Evolutionary conservation across 1,140 invertebrate species (phyloP).

Genomic region (Muscidifurax raptorellus): DNA sequence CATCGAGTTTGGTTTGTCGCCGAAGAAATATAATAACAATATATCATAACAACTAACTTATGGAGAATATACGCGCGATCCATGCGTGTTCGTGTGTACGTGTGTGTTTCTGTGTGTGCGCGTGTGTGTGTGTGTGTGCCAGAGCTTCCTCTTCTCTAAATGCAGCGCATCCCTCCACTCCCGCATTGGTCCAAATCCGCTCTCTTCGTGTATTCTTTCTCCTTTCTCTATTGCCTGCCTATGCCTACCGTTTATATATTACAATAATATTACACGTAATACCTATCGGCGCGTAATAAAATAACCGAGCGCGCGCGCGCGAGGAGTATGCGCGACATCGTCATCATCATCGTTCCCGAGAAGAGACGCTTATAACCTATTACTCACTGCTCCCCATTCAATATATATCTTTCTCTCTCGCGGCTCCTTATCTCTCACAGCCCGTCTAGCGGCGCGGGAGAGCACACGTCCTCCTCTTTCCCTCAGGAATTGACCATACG

Average conservation of each 20-base stretch:
- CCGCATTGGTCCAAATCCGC: neutral
- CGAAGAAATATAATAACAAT: slow-evolving; percentile 59
- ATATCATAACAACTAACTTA: slow-evolving; percentile 53
- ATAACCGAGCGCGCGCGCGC: slow-evolving; percentile 65
- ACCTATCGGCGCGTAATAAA: slow-evolving; percentile 75
- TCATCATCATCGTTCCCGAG: neutral
- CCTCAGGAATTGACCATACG: slow-evolving; percentile 25
- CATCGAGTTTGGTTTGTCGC: slow-evolving; percentile 63
- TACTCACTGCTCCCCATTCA: slow-evolving; percentile 8
- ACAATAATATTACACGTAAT: slow-evolving; percentile 76
- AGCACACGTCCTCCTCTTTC: slow-evolving; percentile 30
- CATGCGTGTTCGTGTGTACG: neutral
- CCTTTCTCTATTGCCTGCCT: slow-evolving; percentile 56
- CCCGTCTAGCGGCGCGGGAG: slow-evolving; percentile 28
- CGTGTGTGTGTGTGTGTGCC: neutral
- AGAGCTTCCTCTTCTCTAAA: neutral
- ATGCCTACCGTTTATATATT: slow-evolving; percentile 71
- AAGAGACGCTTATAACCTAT: slow-evolving; percentile 25
- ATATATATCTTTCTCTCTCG: neutral
- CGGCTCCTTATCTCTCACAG: slow-evolving; percentile 36
- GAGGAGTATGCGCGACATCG: slow-evolving; percentile 44
- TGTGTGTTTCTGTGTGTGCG: neutral
- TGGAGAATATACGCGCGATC: slow-evolving; percentile 21
- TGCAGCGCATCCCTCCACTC: neutral
- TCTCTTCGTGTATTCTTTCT: neutral